A percentile compares a stretch with the other conserved stretches of the same genome.
Evolutionary conservation across 35 echinoderm and acorn worm species (phyloP).

Genomic region (Apostichopus japonicus): DNA sequence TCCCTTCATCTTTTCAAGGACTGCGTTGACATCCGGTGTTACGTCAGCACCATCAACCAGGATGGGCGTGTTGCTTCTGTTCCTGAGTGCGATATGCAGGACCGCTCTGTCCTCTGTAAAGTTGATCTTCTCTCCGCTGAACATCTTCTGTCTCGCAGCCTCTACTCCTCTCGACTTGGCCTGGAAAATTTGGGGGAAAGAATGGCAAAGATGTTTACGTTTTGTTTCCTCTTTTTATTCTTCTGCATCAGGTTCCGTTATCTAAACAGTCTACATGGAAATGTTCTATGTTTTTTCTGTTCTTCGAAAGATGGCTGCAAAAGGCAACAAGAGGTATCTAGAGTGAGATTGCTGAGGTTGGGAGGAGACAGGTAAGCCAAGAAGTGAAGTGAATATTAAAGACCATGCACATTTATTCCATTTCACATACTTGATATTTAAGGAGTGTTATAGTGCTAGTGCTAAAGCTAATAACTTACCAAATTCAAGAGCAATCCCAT

Average conservation of each 20-base stretch:
- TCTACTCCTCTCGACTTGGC: slow-evolving; percentile 72
- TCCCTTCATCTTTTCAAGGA: slow-evolving; percentile 72
- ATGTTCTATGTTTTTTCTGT: no score
- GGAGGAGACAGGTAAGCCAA: no score
- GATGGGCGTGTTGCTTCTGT: slow-evolving; percentile 91
- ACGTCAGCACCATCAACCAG: slow-evolving; percentile 86
- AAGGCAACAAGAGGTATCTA: no score
- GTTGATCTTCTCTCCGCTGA: slow-evolving; percentile 97
- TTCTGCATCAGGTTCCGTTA: no score
- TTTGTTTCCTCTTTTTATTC: neutral
- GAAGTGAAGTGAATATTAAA: no score
- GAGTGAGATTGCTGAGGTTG: no score
- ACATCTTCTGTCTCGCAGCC: slow-evolving; percentile 81
- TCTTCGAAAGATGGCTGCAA: no score
- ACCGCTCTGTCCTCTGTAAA: slow-evolving; percentile 93
- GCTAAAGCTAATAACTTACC: slow-evolving; percentile 55
- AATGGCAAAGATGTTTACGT: neutral
- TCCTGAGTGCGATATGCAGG: slow-evolving; percentile 86
- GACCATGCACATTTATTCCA: no score
- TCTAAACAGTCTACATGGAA: no score
- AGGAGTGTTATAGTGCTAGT: neutral
- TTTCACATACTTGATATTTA: neutral
- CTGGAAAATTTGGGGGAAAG: slow-evolving; percentile 30
- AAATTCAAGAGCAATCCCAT: slow-evolving; percentile 73
- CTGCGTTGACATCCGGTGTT: slow-evolving; percentile 85